These are phyloP conservation scores for Arothron firmamentum DNA, from an alignment of 2,113 vertebrate species.

Conservation along the genomic window DNA sequence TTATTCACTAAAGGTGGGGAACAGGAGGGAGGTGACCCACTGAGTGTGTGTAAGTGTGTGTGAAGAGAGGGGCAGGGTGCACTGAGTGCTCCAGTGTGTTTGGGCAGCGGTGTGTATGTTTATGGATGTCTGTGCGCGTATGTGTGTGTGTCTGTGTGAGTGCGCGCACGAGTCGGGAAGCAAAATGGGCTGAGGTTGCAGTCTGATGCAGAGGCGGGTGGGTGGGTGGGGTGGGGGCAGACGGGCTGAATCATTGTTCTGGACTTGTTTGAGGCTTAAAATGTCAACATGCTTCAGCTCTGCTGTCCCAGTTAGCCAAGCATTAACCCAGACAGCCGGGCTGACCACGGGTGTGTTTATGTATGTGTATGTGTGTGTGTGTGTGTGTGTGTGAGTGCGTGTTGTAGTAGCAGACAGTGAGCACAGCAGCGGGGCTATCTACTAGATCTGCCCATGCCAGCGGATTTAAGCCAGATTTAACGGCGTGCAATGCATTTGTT, in stretches of 20 bases:
- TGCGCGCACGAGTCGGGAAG: conserved; percentile 37
- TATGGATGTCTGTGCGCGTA: conserved; percentile 35
- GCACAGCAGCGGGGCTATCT: conserved; percentile 70
- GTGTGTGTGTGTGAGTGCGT: conserved; percentile 38
- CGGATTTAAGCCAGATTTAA: conserved; percentile 74
- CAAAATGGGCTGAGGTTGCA: conserved; percentile 67
- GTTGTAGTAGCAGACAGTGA: conserved; percentile 63
- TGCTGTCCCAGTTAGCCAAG: conserved; percentile 74
- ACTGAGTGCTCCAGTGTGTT: conserved; percentile 44
- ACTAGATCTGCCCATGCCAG: conserved; percentile 74
- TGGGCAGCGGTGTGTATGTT: conserved; percentile 46
- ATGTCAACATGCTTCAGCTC: conserved; percentile 74
- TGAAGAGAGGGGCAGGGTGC: conserved; percentile 33
- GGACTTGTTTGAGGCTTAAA: conserved; percentile 73
- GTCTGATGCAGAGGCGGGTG: conserved; percentile 38
- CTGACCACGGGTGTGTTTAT: conserved; percentile 66
- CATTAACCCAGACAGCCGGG: conserved; percentile 76
- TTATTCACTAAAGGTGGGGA: conserved; percentile 63
- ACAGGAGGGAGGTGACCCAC: conserved; percentile 38
- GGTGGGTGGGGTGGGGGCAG: conserved; percentile 24
- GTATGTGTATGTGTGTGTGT: conserved; percentile 34
- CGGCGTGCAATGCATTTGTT: conserved; percentile 67
- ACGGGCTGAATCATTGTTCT: conserved; percentile 72
- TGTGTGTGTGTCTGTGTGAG: conserved; percentile 19
- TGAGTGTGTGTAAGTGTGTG: conserved; percentile 44